phyloP scores from a whole-genome alignment of 2,113 vertebrate species.

The Otolemur garnettii region DNA sequence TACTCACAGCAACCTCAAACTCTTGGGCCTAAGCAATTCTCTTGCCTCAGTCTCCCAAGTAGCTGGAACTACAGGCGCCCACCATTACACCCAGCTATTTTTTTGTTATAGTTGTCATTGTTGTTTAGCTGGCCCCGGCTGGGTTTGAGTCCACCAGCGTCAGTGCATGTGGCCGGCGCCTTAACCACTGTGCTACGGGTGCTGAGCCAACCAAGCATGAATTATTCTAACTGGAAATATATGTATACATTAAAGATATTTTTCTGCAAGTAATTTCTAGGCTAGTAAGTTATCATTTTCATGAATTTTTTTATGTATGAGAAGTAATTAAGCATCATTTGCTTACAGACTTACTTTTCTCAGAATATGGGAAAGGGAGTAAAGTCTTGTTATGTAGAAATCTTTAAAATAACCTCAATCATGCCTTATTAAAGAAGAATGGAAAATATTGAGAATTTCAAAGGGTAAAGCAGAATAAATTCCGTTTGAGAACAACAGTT shows the following conservation, averaged over 20 bases:
- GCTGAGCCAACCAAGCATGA: not conserved
- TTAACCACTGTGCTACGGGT: too few relatives aligned
- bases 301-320: not conserved
- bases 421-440: conserved; percentile 51
- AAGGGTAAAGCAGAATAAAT: conserved; percentile 61
- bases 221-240: conserved; percentile 9
- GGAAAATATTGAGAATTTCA: not conserved
- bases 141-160: too few relatives aligned
- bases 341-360: conserved; percentile 60
- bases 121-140: too few relatives aligned
- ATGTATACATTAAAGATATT: conserved; percentile 36
- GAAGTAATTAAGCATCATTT: conserved; percentile 36
- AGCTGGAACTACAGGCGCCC: too few relatives aligned
- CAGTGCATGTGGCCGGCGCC: too few relatives aligned
- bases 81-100: too few relatives aligned
- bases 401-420: conserved; percentile 61
- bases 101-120: too few relatives aligned
- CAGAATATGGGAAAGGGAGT: conserved; percentile 42
- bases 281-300: not conserved
- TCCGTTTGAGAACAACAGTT: conserved; percentile 68
- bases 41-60: too few relatives aligned
- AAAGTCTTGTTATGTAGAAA: conserved; percentile 56
- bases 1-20: too few relatives aligned
- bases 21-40: too few relatives aligned
- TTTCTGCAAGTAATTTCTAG: conserved; percentile 31